phyloP scores from a whole-genome alignment of 2,888 invertebrate species.

The Noctua fimbriata region DNA sequence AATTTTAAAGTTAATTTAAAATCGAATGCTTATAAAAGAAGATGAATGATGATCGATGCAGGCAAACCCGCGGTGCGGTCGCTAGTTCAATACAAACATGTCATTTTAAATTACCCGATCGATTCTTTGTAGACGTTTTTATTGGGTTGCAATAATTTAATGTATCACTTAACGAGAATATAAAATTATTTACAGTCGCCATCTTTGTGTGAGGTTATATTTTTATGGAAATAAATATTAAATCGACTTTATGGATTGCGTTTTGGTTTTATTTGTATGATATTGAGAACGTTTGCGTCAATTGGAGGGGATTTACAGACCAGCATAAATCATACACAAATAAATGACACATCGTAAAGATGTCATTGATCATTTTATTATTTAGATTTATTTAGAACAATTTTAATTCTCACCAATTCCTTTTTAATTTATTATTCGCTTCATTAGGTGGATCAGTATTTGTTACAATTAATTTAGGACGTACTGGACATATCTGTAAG shows the following conservation, averaged over 20 bases:
- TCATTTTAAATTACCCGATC: conserved; percentile 75
- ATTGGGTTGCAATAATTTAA: conserved; percentile 74
- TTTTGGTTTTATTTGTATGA: conserved; percentile 26
- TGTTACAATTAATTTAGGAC: not conserved
- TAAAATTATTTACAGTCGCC: conserved; percentile 55
- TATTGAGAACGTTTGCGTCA: conserved; percentile 17
- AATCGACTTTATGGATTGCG: not conserved
- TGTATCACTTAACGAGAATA: conserved; percentile 62
- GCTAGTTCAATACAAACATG: conserved; percentile 70
- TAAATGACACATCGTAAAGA: conserved; percentile 32
- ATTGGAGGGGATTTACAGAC: not conserved
- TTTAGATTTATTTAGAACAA: not conserved
- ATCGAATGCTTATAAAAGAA: conserved; percentile 57
- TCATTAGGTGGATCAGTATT: not conserved
- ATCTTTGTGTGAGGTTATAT: conserved; percentile 53
- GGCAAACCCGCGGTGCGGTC: conserved; percentile 56
- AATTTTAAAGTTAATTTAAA: conserved; percentile 52
- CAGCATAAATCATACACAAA: conserved; percentile 27
- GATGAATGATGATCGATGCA: conserved; percentile 68
- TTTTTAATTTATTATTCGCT: not conserved
- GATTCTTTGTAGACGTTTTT: conserved; percentile 74
- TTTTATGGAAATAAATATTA: conserved; percentile 47
- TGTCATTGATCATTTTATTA: not conserved
- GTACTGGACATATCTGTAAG: not conserved
- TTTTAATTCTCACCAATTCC: not conserved